Percentiles rank a stretch among this genome's conserved stretches.
Conservation (phyloP, 2,888 invertebrate genomes). For the Chesias legatella region DNA sequence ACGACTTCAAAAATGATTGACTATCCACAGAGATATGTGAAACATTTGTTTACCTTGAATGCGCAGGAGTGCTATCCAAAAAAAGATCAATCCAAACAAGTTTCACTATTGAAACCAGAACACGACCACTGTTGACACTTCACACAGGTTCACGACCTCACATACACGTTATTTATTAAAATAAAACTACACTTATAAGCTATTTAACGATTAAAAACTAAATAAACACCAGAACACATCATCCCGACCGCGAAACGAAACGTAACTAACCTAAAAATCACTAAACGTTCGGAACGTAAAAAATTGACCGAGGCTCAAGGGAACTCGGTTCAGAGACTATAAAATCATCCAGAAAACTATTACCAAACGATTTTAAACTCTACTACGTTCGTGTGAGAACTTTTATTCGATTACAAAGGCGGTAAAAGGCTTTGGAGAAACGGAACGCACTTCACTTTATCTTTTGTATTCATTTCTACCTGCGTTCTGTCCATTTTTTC, state of each 20-base stretch:
- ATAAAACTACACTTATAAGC: constrained; percentile 18
- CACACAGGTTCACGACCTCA: constrained; percentile 8
- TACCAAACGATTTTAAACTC: background rate
- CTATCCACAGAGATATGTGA: too few relatives aligned
- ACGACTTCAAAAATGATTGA: too few relatives aligned
- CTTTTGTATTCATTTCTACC: constrained; percentile 74
- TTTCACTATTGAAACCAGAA: constrained; percentile 18
- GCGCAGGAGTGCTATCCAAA: constrained; percentile 20
- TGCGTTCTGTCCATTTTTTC: constrained; percentile 69
- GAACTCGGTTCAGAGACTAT: constrained; percentile 48
- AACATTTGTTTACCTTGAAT: constrained; percentile 7
- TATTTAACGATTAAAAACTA: constrained; percentile 17
- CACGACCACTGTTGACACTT: constrained; percentile 9
- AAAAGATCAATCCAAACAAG: constrained; percentile 16
- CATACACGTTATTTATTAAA: constrained; percentile 12
- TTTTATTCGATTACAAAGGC: too few relatives aligned
- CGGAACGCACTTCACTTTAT: constrained; percentile 50
- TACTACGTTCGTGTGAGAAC: constrained; percentile 4
- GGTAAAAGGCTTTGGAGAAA: constrained; percentile 15
- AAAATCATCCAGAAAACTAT: constrained; percentile 31
- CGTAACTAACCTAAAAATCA: constrained; percentile 70
- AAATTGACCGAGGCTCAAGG: constrained; percentile 70
- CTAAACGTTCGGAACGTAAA: constrained; percentile 54
- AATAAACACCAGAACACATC: constrained; percentile 33
- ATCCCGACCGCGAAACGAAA: constrained; percentile 50